Conservation (phyloP, 2,797 vertebrate genomes). For the Cynodonichthys magdalenae region DNA sequence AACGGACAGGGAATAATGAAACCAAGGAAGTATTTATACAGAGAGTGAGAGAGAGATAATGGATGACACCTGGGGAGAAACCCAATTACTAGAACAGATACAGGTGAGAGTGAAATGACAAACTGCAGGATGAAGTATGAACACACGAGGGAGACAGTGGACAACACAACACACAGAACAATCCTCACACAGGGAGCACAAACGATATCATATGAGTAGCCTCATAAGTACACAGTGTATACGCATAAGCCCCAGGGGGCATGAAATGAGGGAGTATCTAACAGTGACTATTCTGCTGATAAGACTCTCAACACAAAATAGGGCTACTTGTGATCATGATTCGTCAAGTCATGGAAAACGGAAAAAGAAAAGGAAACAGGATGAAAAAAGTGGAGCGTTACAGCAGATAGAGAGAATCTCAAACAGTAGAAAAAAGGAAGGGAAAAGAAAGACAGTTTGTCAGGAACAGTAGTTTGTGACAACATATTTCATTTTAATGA, state of each 20-base stretch:
- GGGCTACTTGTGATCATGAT: constrained; percentile 24
- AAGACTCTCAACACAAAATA: constrained; percentile 30
- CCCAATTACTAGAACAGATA: too few species aligned
- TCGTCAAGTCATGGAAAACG: constrained; percentile 45
- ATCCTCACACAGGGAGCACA: constrained; percentile 42
- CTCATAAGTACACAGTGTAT: constrained; percentile 51
- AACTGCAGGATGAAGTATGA: too few species aligned
- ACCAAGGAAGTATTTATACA: too few species aligned
- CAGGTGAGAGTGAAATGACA: too few species aligned
- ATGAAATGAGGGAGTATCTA: constrained; percentile 52
- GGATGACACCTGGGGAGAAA: too few species aligned
- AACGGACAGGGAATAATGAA: too few species aligned
- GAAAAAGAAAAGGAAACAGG: constrained; percentile 2
- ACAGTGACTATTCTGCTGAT: constrained; percentile 26
- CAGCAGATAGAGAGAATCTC: constrained; percentile 50
- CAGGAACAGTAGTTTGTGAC: constrained; percentile 29
- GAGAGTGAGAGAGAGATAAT: too few species aligned
- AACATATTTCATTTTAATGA: constrained; percentile 35
- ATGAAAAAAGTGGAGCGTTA: constrained; percentile 35
- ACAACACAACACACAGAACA: too few species aligned
- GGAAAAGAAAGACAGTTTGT: constrained; percentile 29
- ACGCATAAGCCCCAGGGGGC: constrained; percentile 51
- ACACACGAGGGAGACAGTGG: too few species aligned
- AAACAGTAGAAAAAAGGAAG: constrained; percentile 30
- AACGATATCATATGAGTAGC: constrained; percentile 63